phyloP scores from a whole-genome alignment of 2,113 vertebrate genomes.

The Oreocharis arfaki region DNA sequence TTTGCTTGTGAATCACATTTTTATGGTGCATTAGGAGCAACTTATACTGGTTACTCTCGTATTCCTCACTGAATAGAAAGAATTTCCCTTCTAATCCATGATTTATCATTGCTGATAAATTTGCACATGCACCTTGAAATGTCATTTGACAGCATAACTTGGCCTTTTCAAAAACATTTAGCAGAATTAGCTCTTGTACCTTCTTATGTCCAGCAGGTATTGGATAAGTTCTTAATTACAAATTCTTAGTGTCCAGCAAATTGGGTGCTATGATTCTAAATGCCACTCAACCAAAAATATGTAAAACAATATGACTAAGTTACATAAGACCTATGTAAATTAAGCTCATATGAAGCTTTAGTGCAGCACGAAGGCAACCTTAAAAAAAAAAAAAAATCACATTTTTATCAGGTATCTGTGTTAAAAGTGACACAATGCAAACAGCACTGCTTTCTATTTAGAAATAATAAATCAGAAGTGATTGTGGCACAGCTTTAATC shows the following conservation, averaged over 20 bases:
- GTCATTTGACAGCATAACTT: neutral
- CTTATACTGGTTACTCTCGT: neutral
- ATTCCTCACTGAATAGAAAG: neutral
- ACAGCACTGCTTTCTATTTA: neutral
- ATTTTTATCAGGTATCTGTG: neutral
- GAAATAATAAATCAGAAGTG: neutral
- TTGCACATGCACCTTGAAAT: neutral
- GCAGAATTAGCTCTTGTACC: neutral
- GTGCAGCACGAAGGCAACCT: neutral
- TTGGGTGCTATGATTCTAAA: neutral
- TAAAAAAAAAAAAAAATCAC: neutral
- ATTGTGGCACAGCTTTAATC: neutral
- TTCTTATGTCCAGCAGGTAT: neutral
- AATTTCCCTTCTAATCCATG: neutral
- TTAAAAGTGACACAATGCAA: neutral
- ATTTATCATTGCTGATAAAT: neutral
- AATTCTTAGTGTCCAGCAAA: neutral
- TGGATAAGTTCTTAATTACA: neutral
- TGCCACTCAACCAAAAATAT: neutral
- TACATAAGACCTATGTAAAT: neutral
- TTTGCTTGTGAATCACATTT: neutral
- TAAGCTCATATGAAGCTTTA: neutral
- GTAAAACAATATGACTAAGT: neutral
- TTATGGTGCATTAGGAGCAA: neutral
- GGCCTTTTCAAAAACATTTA: neutral